Conservation (phyloP, 1,140 invertebrate genomes). For the Polypedilum pembai region DNA sequence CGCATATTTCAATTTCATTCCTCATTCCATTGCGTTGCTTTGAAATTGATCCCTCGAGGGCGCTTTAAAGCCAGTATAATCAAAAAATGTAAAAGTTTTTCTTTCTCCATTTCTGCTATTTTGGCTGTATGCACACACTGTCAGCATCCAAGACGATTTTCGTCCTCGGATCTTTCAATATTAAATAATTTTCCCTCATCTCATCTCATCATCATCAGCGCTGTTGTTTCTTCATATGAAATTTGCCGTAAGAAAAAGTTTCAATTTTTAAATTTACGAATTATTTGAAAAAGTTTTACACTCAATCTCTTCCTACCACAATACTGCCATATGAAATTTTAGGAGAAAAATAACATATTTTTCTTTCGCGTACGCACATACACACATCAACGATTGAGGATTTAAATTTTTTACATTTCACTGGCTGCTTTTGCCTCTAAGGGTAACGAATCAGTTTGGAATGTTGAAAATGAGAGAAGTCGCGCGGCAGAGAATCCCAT, state of each 20-base stretch:
- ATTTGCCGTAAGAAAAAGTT: background rate
- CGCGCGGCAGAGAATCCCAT: background rate
- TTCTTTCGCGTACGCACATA: background rate
- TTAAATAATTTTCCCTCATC: background rate
- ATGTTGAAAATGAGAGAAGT: background rate
- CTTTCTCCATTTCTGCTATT: background rate
- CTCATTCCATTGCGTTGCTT: background rate
- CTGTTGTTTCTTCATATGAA: background rate
- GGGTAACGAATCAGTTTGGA: background rate
- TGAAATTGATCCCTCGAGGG: conserved; percentile 15
- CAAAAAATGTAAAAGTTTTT: background rate
- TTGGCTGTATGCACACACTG: background rate
- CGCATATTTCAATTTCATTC: conserved; percentile 7
- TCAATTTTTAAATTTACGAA: conserved; percentile 4
- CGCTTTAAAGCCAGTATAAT: conserved; percentile 20
- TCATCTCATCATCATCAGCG: background rate
- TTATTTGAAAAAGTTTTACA: conserved; percentile 26
- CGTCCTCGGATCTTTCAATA: background rate
- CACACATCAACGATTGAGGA: background rate
- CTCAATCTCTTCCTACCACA: background rate
- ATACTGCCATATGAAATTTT: background rate
- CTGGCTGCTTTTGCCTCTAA: background rate
- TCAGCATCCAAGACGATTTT: background rate
- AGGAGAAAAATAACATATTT: background rate
- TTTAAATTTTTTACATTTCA: background rate